Evolutionary conservation across 2,888 invertebrate species (phyloP).

Genomic region (Drosophila greeni): DNA sequence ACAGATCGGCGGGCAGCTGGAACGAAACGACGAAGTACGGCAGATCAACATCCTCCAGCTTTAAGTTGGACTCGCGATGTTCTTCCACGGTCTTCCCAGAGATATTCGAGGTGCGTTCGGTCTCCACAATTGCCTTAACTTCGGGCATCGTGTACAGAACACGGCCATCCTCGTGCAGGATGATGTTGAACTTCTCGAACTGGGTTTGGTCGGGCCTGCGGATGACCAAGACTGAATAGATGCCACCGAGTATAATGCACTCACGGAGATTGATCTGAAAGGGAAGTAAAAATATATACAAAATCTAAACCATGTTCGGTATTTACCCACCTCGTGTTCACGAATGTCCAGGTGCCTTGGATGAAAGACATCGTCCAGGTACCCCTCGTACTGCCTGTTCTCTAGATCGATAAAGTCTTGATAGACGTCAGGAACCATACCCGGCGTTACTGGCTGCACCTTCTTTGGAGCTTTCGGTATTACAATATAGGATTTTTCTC

Average conservation of each 20-base stretch:
- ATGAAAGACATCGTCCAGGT: slow-evolving; percentile 56
- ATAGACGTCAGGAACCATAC: slow-evolving; percentile 61
- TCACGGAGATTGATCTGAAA: slow-evolving; percentile 73
- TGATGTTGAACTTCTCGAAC: slow-evolving; percentile 67
- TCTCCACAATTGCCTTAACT: slow-evolving; percentile 28
- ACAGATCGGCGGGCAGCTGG: slow-evolving; percentile 62
- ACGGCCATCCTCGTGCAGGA: slow-evolving; percentile 62
- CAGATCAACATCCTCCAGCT: slow-evolving; percentile 37
- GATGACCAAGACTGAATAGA: slow-evolving; percentile 72
- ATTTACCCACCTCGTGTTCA: slow-evolving; percentile 1
- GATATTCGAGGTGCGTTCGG: rapidly evolving
- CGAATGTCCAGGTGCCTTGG: slow-evolving; percentile 54
- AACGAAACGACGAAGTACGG: slow-evolving; percentile 69
- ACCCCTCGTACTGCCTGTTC: slow-evolving; percentile 51
- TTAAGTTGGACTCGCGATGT: neutral
- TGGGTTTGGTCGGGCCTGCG: slow-evolving; percentile 59
- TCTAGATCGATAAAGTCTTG: slow-evolving; percentile 61
- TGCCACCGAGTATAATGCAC: slow-evolving; percentile 71
- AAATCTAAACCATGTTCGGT: neutral
- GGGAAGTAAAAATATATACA: neutral
- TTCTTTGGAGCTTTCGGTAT: slow-evolving; percentile 55
- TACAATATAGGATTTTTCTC: slow-evolving; percentile 10
- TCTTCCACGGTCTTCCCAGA: neutral
- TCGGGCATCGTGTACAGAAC: slow-evolving; percentile 47
- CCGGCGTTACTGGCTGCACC: slow-evolving; percentile 53